Evolutionary conservation across 2,797 vertebrate species (phyloP).

Genomic region (Xiphophorus birchmanni): DNA sequence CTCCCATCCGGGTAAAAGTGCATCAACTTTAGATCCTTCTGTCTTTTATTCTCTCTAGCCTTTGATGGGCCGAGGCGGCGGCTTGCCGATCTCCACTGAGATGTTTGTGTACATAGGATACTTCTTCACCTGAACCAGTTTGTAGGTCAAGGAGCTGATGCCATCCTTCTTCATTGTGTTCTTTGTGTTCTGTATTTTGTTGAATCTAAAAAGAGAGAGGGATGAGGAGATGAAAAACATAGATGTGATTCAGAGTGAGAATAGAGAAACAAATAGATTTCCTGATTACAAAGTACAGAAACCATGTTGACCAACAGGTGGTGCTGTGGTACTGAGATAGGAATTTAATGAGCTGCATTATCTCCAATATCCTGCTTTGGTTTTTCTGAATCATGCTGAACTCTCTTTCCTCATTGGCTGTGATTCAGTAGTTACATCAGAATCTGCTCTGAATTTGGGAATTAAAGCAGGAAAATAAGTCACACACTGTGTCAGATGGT

Average conservation of each 20-base stretch:
- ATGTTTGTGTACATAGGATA: constrained; percentile 96
- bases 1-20: constrained; percentile 6
- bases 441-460: constrained; percentile 37
- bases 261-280: background rate
- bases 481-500: constrained; percentile 28
- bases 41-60: constrained; percentile 77
- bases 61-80: constrained; percentile 88
- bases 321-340: constrained; percentile 44
- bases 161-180: constrained; percentile 98
- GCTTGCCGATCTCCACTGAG: constrained; percentile 96
- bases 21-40: background rate
- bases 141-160: constrained; percentile 94
- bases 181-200: constrained; percentile 99
- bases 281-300: background rate
- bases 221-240: background rate
- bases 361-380: constrained; percentile 29
- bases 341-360: background rate
- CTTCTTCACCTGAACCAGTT: constrained; percentile 87
- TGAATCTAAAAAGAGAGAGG: constrained; percentile 84
- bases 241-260: constrained; percentile 4
- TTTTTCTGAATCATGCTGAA: constrained; percentile 38
- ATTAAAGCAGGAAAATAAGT: constrained; percentile 40
- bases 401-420: constrained; percentile 43
- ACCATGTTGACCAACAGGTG: constrained; percentile 63
- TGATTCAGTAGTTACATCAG: constrained; percentile 64